These are phyloP conservation scores for Oncopeltus fasciatus DNA, from an alignment of 1,140 invertebrate species.

Conservation along the genomic window DNA sequence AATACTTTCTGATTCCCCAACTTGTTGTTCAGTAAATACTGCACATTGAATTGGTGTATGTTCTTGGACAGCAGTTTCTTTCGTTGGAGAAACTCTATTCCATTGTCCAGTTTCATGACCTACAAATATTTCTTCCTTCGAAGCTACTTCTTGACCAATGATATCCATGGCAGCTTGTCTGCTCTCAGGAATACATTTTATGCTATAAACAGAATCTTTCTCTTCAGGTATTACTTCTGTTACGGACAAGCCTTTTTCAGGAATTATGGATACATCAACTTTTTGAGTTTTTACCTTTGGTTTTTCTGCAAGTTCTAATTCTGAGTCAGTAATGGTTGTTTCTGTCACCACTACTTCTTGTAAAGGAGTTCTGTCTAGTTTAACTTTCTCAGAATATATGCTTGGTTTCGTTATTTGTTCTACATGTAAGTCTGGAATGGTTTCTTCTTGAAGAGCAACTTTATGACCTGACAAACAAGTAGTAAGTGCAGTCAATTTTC, in stretches of 20 bases:
- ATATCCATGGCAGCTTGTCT: constrained; percentile 28
- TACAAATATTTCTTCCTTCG: constrained; percentile 25
- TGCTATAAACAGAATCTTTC: constrained; percentile 28
- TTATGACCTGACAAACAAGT: constrained; percentile 33
- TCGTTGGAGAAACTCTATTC: constrained; percentile 19
- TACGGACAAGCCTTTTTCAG: constrained; percentile 34
- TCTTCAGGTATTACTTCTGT: constrained; percentile 34
- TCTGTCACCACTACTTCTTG: constrained; percentile 35
- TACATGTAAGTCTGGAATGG: constrained; percentile 32
- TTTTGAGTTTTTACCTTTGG: constrained; percentile 36
- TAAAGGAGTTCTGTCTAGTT: constrained; percentile 34
- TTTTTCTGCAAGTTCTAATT: constrained; percentile 30
- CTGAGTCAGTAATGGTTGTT: constrained; percentile 29
- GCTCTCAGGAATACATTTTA: constrained; percentile 18
- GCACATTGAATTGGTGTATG: constrained; percentile 36
- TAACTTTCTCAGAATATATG: constrained; percentile 33
- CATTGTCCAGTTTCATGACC: constrained; percentile 22
- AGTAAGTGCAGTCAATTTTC: constrained; percentile 30
- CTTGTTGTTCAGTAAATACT: constrained; percentile 35
- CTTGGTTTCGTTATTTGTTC: constrained; percentile 30
- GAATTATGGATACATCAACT: constrained; percentile 32
- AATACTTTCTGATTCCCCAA: constrained; percentile 30
- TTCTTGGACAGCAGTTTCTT: constrained; percentile 25
- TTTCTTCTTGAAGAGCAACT: constrained; percentile 36
- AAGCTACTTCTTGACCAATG: constrained; percentile 27